These are phyloP conservation scores for Syngnathus acus DNA, from an alignment of 2,797 vertebrate species.

Conservation along the genomic window DNA sequence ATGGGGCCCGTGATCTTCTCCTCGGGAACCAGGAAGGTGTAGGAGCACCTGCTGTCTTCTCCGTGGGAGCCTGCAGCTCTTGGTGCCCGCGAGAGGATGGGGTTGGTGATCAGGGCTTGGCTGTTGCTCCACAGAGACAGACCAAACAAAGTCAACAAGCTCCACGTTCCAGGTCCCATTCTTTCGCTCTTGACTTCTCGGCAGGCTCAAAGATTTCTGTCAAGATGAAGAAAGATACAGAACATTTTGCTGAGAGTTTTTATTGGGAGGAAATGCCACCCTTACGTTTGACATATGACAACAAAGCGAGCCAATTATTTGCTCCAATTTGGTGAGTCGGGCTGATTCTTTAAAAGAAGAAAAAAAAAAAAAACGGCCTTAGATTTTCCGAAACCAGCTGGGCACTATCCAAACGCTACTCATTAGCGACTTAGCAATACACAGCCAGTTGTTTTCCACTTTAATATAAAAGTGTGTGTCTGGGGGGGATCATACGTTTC, in stretches of 20 bases:
- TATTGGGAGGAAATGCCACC: not conserved
- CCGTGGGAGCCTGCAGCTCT: constrained; percentile 56
- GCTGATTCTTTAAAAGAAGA: too few relatives aligned
- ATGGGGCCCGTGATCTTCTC: constrained; percentile 96
- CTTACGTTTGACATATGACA: too few relatives aligned
- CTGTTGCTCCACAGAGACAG: constrained; percentile 58
- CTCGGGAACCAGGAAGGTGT: constrained; percentile 93
- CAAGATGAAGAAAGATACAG: constrained; percentile 13
- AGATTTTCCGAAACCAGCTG: not conserved
- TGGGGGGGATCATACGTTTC: not conserved
- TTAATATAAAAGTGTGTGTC: not conserved
- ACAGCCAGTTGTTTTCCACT: not conserved
- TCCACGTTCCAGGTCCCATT: constrained; percentile 78
- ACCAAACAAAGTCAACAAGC: constrained; percentile 67
- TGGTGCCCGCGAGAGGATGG: constrained; percentile 62
- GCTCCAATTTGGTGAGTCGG: too few relatives aligned
- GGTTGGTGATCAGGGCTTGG: constrained; percentile 58
- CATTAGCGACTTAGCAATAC: not conserved
- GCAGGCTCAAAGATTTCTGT: constrained; percentile 34
- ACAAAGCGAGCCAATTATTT: too few relatives aligned
- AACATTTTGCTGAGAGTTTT: constrained; percentile 8
- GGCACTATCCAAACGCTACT: not conserved
- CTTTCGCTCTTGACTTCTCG: constrained; percentile 25
- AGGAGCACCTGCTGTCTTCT: constrained; percentile 80
- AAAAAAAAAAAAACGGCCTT: not conserved